Conservation (phyloP, 1,140 invertebrate genomes). For the Caenorhabditis latens region DNA sequence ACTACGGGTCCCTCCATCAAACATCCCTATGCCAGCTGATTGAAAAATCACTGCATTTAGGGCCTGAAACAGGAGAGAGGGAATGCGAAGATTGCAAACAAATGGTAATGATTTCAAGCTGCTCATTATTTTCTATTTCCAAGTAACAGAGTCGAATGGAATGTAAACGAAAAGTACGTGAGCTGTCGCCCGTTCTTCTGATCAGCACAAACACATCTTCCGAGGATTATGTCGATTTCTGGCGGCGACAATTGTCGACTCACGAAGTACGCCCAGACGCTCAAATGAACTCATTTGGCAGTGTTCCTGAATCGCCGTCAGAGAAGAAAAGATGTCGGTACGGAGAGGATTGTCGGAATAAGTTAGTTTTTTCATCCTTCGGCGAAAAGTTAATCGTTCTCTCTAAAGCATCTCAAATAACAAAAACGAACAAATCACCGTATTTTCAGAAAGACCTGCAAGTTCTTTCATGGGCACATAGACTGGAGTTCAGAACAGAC, state of each 20-base stretch:
- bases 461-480: not conserved
- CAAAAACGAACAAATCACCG: too few species aligned
- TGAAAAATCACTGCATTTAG: slow-evolving; percentile 1
- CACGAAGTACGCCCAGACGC: not conserved
- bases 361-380: not conserved
- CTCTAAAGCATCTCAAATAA: too few species aligned
- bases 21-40: slow-evolving; percentile 31
- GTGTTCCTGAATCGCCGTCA: not conserved
- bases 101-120: not conserved
- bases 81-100: slow-evolving; percentile 36
- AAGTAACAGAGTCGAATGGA: slow-evolving; percentile 27
- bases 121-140: too few species aligned
- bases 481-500: slow-evolving; percentile 21
- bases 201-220: slow-evolving; percentile 8
- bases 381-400: not conserved
- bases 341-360: slow-evolving; percentile 9
- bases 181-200: slow-evolving; percentile 13
- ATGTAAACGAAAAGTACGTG: slow-evolving; percentile 17
- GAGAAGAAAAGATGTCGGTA: slow-evolving; percentile 30
- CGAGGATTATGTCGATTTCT: not conserved
- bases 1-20: not conserved
- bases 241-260: not conserved
- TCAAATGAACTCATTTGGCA: not conserved
- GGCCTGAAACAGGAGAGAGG: not conserved
- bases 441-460: slow-evolving; percentile 4